A percentile compares a stretch with the other conserved stretches of the same genome.
phyloP scores from a whole-genome alignment of 2,113 vertebrate species.

The Bothrops jararaca region DNA sequence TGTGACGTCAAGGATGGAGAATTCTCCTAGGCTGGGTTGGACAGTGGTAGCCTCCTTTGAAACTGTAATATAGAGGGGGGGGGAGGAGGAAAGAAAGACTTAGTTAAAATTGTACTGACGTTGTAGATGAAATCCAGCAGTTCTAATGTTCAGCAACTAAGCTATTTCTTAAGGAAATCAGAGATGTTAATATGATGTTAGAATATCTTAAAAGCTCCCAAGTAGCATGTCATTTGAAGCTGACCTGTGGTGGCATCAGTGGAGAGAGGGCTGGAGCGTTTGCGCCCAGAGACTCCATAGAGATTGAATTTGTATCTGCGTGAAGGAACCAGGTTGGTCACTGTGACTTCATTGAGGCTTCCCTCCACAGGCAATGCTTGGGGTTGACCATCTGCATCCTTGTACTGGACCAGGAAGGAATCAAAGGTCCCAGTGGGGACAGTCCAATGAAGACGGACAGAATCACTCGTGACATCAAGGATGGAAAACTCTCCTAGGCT shows the following conservation, averaged over 20 bases:
- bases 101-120: background rate
- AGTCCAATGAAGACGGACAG: too few relatives aligned
- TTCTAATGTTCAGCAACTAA: background rate
- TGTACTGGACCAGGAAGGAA: too few relatives aligned
- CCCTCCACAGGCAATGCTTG: conserved; percentile 33
- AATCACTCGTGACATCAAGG: background rate
- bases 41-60: background rate
- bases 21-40: background rate
- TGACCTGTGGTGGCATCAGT: conserved; percentile 53
- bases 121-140: background rate
- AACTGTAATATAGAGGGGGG: background rate
- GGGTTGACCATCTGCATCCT: too few relatives aligned
- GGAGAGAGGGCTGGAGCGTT: background rate
- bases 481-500: background rate
- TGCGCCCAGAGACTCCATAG: conserved; percentile 51
- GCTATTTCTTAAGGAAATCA: background rate
- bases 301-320: conserved; percentile 63
- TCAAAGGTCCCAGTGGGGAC: too few relatives aligned
- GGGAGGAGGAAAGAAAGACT: background rate
- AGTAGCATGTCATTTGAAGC: background rate
- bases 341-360: background rate
- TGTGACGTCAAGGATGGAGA: background rate
- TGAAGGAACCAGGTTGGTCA: conserved; percentile 44
- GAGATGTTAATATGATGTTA: background rate
- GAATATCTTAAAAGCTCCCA: background rate